phyloP scores from a whole-genome alignment of 2,797 vertebrate species.

The Columba guinea region DNA sequence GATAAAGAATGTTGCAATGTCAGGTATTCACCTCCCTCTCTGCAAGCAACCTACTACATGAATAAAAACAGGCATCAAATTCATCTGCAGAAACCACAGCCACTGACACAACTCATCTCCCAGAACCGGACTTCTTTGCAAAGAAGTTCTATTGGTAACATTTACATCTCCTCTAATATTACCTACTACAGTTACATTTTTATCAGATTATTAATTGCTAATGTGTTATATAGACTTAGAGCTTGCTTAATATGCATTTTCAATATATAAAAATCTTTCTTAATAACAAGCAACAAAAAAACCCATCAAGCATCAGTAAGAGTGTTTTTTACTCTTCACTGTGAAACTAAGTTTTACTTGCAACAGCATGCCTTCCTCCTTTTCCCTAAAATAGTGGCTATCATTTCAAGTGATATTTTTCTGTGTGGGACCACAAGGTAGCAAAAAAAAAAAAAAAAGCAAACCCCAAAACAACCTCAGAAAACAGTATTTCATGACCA shows the following conservation, averaged over 20 bases:
- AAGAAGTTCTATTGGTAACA: rapidly evolving
- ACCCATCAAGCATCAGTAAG: too few species aligned
- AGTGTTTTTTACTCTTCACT: background rate
- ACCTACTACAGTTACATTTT: background rate
- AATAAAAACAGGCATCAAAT: background rate
- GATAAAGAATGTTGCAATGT: background rate
- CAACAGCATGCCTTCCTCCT: background rate
- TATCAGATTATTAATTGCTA: background rate
- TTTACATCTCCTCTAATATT: background rate
- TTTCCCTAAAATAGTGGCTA: background rate
- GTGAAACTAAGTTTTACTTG: background rate
- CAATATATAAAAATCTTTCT: background rate
- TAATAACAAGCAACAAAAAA: background rate
- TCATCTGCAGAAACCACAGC: background rate
- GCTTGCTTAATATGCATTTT: background rate
- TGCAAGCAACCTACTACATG: background rate
- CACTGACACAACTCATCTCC: background rate
- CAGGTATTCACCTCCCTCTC: background rate
- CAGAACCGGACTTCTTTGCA: background rate
- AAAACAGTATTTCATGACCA: background rate
- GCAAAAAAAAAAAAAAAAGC: background rate
- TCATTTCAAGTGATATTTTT: background rate
- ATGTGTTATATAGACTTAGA: background rate
- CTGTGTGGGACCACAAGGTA: background rate
- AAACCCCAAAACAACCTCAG: background rate